Conservation (phyloP, 2,888 invertebrate species). For the Meghimatium bilineatum region DNA sequence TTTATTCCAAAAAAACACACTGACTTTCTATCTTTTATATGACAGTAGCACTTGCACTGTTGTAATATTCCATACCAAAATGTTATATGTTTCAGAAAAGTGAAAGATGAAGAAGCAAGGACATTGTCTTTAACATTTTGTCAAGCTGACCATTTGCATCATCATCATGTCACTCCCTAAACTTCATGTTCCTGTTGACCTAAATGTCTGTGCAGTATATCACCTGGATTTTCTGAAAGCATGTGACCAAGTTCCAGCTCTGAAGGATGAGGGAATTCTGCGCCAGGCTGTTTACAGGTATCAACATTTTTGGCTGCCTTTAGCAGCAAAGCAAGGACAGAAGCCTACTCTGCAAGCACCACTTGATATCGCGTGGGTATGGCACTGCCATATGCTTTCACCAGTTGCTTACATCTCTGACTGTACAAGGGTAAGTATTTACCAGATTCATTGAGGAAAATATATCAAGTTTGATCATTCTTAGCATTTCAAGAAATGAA, state of each 20-base stretch:
- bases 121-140: neutral
- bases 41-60: too few species aligned
- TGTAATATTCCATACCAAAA: neutral
- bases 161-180: conserved; percentile 29
- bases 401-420: conserved; percentile 69
- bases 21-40: too few species aligned
- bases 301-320: conserved; percentile 77
- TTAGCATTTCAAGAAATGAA: too few species aligned
- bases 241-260: conserved; percentile 59
- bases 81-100: conserved; percentile 3
- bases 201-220: conserved; percentile 58
- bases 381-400: conserved; percentile 77
- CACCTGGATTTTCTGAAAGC: conserved; percentile 67
- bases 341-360: conserved; percentile 67
- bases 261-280: conserved; percentile 73
- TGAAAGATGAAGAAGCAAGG: neutral
- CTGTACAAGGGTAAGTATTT: conserved; percentile 55
- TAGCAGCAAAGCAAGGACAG: conserved; percentile 69
- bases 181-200: conserved; percentile 59
- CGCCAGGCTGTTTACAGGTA: conserved; percentile 77
- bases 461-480: too few species aligned
- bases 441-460: neutral
- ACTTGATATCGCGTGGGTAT: conserved; percentile 79
- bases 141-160: neutral
- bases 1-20: too few species aligned